Conservation (phyloP, 2,888 invertebrate species). For the Lacanobia wlatinum region DNA sequence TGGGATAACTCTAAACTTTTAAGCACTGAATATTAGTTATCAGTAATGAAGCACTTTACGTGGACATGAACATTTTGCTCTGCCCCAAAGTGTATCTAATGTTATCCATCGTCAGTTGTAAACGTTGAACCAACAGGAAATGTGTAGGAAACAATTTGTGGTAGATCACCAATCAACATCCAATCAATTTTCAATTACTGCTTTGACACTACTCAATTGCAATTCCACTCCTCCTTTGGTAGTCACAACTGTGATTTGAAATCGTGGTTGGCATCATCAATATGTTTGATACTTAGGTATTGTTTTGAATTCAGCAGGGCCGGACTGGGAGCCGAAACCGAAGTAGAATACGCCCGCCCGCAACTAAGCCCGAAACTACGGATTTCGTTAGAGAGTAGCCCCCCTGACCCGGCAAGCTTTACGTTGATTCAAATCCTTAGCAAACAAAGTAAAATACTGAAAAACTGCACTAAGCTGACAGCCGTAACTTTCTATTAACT, state of each 20-base stretch:
- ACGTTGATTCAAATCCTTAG: conserved; percentile 27
- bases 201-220: conserved; percentile 1
- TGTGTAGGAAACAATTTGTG: conserved; percentile 9
- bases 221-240: too few relatives aligned
- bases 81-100: not conserved
- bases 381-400: too few relatives aligned
- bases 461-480: conserved; percentile 61
- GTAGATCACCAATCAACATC: not conserved
- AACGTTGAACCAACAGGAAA: not conserved
- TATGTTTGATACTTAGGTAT: not conserved
- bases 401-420: not conserved
- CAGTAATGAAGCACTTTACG: too few relatives aligned
- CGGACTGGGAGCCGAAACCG: too few relatives aligned
- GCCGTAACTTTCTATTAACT: conserved; percentile 55
- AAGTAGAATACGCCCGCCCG: too few relatives aligned
- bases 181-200: conserved; percentile 34
- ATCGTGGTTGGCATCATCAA: not conserved
- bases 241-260: not conserved
- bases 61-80: too few relatives aligned
- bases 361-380: too few relatives aligned
- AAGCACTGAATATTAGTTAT: not conserved
- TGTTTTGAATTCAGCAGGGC: not conserved
- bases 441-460: conserved; percentile 47
- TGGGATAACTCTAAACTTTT: not conserved
- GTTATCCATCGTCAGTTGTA: not conserved